Evolutionary conservation across 2,888 invertebrate genomes (phyloP).

Genomic region (Thera britannica): DNA sequence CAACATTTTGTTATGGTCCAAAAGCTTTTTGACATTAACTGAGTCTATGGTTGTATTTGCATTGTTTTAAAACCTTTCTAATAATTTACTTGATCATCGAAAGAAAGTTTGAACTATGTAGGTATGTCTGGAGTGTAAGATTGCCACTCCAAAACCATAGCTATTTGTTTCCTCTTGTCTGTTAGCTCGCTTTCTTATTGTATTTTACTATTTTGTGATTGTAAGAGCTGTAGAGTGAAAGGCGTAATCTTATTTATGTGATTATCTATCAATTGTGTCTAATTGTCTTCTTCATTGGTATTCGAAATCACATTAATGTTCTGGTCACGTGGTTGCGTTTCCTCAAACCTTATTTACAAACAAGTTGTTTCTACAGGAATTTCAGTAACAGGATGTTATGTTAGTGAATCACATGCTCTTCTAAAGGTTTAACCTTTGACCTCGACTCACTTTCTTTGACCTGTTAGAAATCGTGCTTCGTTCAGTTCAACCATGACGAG

Average conservation of each 20-base stretch:
- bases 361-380: slow-evolving; percentile 18
- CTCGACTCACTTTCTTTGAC: slow-evolving; percentile 69
- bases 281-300: slow-evolving; percentile 45
- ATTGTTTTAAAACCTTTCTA: slow-evolving; percentile 38
- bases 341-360: background rate
- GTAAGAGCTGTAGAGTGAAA: slow-evolving; percentile 60
- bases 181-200: slow-evolving; percentile 59
- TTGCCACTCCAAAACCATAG: slow-evolving; percentile 53
- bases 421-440: slow-evolving; percentile 52
- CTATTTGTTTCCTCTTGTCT: slow-evolving; percentile 53
- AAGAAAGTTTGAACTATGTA: slow-evolving; percentile 64
- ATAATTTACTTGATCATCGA: slow-evolving; percentile 46
- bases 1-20: slow-evolving; percentile 22
- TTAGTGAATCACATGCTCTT: slow-evolving; percentile 55
- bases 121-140: slow-evolving; percentile 60
- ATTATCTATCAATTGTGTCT: slow-evolving; percentile 28
- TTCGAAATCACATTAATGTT: slow-evolving; percentile 33
- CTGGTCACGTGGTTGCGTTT: background rate
- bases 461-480: slow-evolving; percentile 66
- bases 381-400: slow-evolving; percentile 53
- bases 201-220: slow-evolving; percentile 57
- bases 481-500: slow-evolving; percentile 56
- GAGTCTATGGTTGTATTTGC: slow-evolving; percentile 1
- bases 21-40: slow-evolving; percentile 23
- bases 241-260: slow-evolving; percentile 42